A percentile compares a stretch with the other conserved stretches of the same genome.
phyloP scores from a whole-genome alignment of 2,888 invertebrate species.

The Sylvicola cinctus region DNA sequence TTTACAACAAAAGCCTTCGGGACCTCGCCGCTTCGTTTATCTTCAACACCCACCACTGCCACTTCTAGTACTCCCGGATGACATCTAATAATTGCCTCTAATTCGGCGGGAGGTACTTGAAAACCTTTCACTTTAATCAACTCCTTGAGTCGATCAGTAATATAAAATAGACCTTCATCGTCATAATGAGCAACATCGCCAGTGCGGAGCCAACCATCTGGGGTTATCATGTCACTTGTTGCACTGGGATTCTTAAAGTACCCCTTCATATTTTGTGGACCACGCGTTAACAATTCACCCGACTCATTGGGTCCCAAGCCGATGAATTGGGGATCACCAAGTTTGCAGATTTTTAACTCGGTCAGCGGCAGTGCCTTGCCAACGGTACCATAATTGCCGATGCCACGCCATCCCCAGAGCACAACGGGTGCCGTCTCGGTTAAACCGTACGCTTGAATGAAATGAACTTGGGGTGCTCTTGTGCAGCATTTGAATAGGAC shows the following conservation, averaged over 20 bases:
- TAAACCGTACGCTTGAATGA: slow-evolving; percentile 35
- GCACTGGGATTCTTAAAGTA: slow-evolving; percentile 48
- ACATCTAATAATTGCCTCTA: slow-evolving; percentile 34
- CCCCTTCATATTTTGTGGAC: slow-evolving; percentile 56
- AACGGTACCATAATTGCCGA: slow-evolving; percentile 9
- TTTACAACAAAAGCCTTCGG: slow-evolving; percentile 47
- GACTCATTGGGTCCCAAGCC: slow-evolving; percentile 32
- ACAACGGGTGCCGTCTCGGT: slow-evolving; percentile 41
- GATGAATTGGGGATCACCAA: slow-evolving; percentile 21
- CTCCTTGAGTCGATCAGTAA: slow-evolving; percentile 51
- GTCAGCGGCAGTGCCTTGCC: slow-evolving; percentile 38
- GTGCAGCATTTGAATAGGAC: too few relatives aligned
- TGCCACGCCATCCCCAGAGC: slow-evolving; percentile 13
- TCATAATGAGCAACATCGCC: slow-evolving; percentile 41
- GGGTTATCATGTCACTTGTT: slow-evolving; percentile 39
- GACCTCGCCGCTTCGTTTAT: slow-evolving; percentile 40
- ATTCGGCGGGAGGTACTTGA: slow-evolving; percentile 63
- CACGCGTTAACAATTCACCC: slow-evolving; percentile 48
- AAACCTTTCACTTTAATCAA: slow-evolving; percentile 43
- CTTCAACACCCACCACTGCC: slow-evolving; percentile 45
- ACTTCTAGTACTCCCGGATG: slow-evolving; percentile 56
- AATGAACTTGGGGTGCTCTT: background rate
- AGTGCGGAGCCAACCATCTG: slow-evolving; percentile 47
- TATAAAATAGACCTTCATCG: slow-evolving; percentile 34
- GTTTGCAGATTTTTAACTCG: slow-evolving; percentile 33